Evolutionary conservation across 1,140 invertebrate species (phyloP).

Genomic region (Conus ventricosus): DNA sequence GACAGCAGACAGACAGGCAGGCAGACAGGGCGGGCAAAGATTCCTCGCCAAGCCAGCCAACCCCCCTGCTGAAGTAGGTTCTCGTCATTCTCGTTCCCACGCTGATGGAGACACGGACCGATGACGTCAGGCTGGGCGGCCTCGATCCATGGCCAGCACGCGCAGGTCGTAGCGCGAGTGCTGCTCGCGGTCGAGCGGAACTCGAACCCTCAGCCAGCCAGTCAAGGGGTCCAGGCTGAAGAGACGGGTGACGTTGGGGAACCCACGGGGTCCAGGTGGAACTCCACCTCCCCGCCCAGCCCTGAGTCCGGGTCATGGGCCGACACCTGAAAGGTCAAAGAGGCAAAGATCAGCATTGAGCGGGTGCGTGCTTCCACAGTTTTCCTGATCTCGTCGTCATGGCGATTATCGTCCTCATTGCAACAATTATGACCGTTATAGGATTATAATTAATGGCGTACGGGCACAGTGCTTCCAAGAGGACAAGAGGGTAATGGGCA

Average conservation of each 20-base stretch:
- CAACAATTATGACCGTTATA: background rate
- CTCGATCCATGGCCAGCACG: slow-evolving; percentile 58
- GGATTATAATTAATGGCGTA: no score
- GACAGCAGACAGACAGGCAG: no score
- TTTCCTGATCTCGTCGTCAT: background rate
- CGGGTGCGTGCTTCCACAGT: slow-evolving; percentile 78
- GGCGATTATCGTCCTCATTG: no score
- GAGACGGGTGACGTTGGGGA: slow-evolving; percentile 72
- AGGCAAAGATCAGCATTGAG: background rate
- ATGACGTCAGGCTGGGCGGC: slow-evolving; percentile 40
- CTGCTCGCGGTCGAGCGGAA: slow-evolving; percentile 57
- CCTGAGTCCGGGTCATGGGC: slow-evolving; percentile 51
- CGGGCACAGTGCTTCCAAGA: no score
- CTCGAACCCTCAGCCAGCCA: slow-evolving; percentile 53
- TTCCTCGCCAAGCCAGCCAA: slow-evolving; percentile 85
- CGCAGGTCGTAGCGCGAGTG: slow-evolving; percentile 54
- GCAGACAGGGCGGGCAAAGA: no score
- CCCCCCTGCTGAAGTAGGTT: slow-evolving; percentile 70
- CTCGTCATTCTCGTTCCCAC: slow-evolving; percentile 52
- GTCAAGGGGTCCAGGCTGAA: slow-evolving; percentile 57
- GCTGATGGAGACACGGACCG: slow-evolving; percentile 38
- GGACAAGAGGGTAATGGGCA: no score
- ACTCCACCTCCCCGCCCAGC: slow-evolving; percentile 41
- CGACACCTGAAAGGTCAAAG: slow-evolving; percentile 62
- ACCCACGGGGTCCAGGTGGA: slow-evolving; percentile 35